Conservation (phyloP, 2,888 invertebrate species). For the Nephrotoma flavescens region DNA sequence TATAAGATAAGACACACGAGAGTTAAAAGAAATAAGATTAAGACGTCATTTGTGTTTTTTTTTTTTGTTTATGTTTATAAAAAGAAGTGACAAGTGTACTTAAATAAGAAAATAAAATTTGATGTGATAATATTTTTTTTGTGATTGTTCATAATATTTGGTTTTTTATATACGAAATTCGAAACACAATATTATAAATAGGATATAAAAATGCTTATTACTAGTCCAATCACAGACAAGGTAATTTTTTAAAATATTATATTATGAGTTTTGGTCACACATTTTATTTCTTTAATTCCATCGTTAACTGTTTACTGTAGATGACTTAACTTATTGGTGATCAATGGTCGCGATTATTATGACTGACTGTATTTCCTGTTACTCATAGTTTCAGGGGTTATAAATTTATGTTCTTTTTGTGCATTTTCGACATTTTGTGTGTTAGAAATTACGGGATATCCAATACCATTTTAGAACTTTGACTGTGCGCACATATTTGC, state of each 20-base stretch:
- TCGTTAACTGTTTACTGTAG: background rate
- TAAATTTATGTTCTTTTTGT: too few species aligned
- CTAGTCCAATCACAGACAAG: background rate
- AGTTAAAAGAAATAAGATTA: background rate
- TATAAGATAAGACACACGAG: background rate
- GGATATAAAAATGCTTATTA: conserved; percentile 2
- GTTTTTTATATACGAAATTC: background rate
- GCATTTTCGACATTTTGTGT: too few species aligned
- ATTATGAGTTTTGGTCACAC: background rate
- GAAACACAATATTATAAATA: background rate
- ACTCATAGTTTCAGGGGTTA: background rate
- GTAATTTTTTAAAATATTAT: background rate
- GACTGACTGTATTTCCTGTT: background rate
- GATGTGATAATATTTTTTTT: background rate
- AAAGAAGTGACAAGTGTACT: conserved; percentile 3
- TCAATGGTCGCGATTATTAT: background rate
- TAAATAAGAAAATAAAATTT: background rate
- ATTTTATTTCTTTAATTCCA: background rate
- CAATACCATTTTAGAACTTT: too few species aligned
- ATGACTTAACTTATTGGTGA: background rate
- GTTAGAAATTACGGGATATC: too few species aligned
- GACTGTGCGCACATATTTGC: too few species aligned
- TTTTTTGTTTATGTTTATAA: background rate
- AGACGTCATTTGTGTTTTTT: background rate
- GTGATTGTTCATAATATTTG: background rate